phyloP scores from a whole-genome alignment of 2,113 vertebrate genomes.

The Labrus mixtus region DNA sequence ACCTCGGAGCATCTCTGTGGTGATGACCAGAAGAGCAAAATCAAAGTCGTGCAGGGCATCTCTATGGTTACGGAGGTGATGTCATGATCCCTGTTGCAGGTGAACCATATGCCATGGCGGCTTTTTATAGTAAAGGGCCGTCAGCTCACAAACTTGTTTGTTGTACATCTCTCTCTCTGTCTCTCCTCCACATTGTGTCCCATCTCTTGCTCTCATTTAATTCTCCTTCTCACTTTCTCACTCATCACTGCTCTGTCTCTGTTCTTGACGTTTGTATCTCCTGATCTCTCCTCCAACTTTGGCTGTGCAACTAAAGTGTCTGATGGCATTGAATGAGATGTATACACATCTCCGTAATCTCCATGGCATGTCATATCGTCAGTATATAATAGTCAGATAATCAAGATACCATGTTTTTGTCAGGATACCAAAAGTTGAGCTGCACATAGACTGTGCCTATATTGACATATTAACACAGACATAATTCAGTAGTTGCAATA shows the following conservation, averaged over 20 bases:
- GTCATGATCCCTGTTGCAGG: slow-evolving; percentile 37
- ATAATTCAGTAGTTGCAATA: too few relatives aligned
- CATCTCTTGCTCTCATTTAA: slow-evolving; percentile 39
- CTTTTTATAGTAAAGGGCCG: slow-evolving; percentile 28
- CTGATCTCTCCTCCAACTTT: slow-evolving; percentile 64
- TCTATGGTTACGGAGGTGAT: slow-evolving; percentile 56
- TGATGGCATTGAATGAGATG: slow-evolving; percentile 72
- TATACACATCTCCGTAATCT: slow-evolving; percentile 72
- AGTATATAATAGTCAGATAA: too few relatives aligned
- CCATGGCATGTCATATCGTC: slow-evolving; percentile 70
- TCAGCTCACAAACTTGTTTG: not conserved
- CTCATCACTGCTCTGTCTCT: slow-evolving; percentile 40
- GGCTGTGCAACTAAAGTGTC: slow-evolving; percentile 32
- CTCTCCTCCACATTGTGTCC: slow-evolving; percentile 35
- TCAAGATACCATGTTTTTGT: slow-evolving; percentile 76
- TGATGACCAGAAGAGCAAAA: slow-evolving; percentile 39
- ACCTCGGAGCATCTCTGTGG: slow-evolving; percentile 31
- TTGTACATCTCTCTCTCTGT: slow-evolving; percentile 35
- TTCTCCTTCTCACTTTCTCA: slow-evolving; percentile 37
- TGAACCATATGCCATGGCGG: not conserved
- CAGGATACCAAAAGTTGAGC: not conserved
- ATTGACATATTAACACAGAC: too few relatives aligned
- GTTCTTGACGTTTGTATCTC: slow-evolving; percentile 68
- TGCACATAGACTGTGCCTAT: too few relatives aligned
- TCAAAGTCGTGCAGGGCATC: slow-evolving; percentile 19